Evolutionary conservation across 2,113 vertebrate genomes (phyloP).

Genomic region (Anolis carolinensis): DNA sequence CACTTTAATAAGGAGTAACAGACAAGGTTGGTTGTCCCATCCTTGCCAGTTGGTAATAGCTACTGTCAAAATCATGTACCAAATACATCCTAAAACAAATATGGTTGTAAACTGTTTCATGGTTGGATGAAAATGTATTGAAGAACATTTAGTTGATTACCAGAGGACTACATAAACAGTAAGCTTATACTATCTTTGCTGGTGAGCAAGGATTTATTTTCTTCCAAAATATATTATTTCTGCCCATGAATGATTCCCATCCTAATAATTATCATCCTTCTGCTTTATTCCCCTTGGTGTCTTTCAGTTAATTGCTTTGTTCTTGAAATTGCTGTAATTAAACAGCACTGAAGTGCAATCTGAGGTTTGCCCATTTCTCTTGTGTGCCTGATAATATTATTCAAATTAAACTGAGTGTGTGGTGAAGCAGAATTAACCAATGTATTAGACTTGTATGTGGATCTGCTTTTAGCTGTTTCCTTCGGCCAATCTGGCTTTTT

Average conservation of each 20-base stretch:
- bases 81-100: not conserved
- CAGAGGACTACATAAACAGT: not conserved
- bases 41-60: not conserved
- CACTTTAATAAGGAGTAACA: not conserved
- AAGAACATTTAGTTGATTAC: not conserved
- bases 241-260: not conserved
- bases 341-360: not conserved
- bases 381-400: not conserved
- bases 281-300: not conserved
- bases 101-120: not conserved
- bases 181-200: not conserved
- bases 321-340: not conserved
- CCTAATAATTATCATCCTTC: conserved; percentile 3
- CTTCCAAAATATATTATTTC: not conserved
- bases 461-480: too few relatives aligned
- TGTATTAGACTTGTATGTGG: too few relatives aligned
- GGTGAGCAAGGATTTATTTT: not conserved
- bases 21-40: not conserved
- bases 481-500: too few relatives aligned
- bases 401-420: not conserved
- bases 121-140: not conserved
- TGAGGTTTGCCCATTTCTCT: conserved; percentile 14
- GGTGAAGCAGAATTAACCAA: not conserved
- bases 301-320: conserved; percentile 4
- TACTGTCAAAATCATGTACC: not conserved